A percentile compares a stretch with the other conserved stretches of the same genome.
Evolutionary conservation across 2,113 vertebrate species (phyloP).

Genomic region (Eptatretus burgeri): DNA sequence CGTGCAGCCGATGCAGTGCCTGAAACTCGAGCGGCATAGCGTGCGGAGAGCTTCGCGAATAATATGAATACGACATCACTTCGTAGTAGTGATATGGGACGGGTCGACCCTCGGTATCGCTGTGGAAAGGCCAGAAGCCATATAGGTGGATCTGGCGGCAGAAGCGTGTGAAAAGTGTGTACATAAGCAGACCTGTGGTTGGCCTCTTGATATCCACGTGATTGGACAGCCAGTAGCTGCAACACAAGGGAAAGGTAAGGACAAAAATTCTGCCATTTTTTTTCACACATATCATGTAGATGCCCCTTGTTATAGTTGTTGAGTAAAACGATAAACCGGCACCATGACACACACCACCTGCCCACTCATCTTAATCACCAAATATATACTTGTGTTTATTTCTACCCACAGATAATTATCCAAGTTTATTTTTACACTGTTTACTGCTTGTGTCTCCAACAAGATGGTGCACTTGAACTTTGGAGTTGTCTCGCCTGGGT

Average conservation of each 20-base stretch:
- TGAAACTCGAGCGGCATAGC: constrained; percentile 91
- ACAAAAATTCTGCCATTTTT: neutral
- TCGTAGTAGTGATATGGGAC: constrained; percentile 97
- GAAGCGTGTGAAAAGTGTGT: constrained; percentile 76
- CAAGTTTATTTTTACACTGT: too few species aligned
- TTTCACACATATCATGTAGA: too few species aligned
- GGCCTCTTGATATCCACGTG: constrained; percentile 79
- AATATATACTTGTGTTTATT: too few species aligned
- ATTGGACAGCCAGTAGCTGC: constrained; percentile 83
- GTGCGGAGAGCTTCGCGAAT: constrained; percentile 60
- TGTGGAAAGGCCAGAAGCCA: constrained; percentile 70
- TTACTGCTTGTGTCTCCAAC: too few species aligned
- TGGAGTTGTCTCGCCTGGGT: too few species aligned
- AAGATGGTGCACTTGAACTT: too few species aligned
- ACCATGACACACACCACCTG: too few species aligned
- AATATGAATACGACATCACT: constrained; percentile 56
- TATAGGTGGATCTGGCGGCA: constrained; percentile 80
- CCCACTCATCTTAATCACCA: too few species aligned
- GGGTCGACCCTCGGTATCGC: constrained; percentile 31
- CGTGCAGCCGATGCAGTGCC: constrained; percentile 49
- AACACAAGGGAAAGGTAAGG: constrained; percentile 9
- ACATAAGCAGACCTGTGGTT: constrained; percentile 80
- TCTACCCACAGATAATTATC: too few species aligned
- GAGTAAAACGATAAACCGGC: too few species aligned
- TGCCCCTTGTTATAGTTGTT: too few species aligned